These are phyloP conservation scores for human (Homo sapiens) DNA, from an alignment of 2,113 vertebrate species.

Conservation along the genomic window DNA sequence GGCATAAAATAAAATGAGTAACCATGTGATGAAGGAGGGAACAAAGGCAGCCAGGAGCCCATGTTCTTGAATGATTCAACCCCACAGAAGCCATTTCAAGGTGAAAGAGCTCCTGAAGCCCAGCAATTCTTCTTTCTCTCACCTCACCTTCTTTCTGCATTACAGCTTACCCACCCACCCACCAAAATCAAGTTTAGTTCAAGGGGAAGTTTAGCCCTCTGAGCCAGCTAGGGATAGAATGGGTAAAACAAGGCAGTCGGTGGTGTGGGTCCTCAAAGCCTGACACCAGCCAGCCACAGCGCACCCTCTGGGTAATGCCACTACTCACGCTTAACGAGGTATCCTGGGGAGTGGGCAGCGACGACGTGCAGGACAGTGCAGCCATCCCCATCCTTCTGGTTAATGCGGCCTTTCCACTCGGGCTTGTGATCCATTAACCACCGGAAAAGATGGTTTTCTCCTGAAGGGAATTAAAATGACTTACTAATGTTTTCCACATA, in stretches of 20 bases:
- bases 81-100: not conserved
- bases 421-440: conserved; percentile 82
- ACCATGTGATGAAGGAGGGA: not conserved
- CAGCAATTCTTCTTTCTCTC: not conserved
- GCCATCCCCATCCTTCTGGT: conserved; percentile 84
- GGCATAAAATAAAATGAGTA: not conserved
- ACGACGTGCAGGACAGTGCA: conserved; percentile 84
- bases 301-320: rapidly evolving
- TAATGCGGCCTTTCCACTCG: conserved; percentile 81
- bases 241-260: rapidly evolving
- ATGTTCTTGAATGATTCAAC: not conserved
- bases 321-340: conserved; percentile 81
- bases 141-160: not conserved
- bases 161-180: not conserved
- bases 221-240: not conserved
- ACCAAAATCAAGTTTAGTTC: not conserved
- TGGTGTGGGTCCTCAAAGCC: not conserved
- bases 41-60: not conserved
- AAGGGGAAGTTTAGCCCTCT: not conserved
- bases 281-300: not conserved
- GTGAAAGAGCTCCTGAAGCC: not conserved
- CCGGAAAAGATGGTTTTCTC: conserved; percentile 82
- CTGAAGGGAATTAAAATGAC: conserved; percentile 74
- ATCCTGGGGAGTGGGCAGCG: conserved; percentile 77
- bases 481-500: not conserved